These are phyloP conservation scores for Drosophila littoralis DNA, from an alignment of 1,140 invertebrate species.

Conservation along the genomic window DNA sequence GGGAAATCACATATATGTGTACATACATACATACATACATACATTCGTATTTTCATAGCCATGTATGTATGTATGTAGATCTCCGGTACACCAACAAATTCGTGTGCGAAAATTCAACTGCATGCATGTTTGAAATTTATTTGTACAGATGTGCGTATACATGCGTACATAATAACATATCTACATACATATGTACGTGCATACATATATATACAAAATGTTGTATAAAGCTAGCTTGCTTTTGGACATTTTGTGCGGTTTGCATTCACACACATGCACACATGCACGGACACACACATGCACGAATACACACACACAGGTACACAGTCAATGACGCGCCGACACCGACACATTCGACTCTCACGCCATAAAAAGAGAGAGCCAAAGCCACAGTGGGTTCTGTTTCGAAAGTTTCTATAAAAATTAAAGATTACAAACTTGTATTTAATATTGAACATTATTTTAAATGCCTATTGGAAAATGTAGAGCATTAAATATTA, in stretches of 20 bases:
- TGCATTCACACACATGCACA: neutral
- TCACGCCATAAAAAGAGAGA: constrained; percentile 8
- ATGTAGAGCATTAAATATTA: no score
- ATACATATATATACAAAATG: neutral
- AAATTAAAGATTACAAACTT: no score
- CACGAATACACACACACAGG: no score
- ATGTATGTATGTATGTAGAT: neutral
- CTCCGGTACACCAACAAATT: neutral
- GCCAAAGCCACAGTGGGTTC: neutral
- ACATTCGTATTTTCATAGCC: neutral
- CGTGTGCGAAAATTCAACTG: neutral
- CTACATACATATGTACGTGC: neutral
- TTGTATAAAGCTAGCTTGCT: constrained; percentile 9
- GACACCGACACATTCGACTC: constrained; percentile 4
- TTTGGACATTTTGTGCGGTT: constrained; percentile 12
- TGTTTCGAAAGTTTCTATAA: neutral
- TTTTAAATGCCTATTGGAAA: no score
- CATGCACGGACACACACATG: neutral
- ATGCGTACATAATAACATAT: neutral
- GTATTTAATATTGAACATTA: no score
- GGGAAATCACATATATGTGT: neutral
- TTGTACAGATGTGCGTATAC: neutral
- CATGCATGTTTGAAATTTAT: neutral
- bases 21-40: neutral
- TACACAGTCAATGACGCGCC: constrained; percentile 2